Conservation (phyloP, 2,888 invertebrate genomes). For the Drosophila nr. perissopoda region DNA sequence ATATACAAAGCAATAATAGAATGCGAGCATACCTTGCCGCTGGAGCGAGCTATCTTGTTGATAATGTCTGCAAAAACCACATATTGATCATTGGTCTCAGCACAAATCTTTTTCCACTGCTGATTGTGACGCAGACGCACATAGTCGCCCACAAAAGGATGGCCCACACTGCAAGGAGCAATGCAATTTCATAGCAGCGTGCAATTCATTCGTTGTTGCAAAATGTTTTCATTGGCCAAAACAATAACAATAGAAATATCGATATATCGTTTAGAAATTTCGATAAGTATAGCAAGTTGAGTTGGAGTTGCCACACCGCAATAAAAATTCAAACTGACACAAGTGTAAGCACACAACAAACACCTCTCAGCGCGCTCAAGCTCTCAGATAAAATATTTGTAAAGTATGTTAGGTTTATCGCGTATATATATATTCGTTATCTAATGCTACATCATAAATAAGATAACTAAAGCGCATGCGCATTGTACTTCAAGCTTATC, state of each 20-base stretch:
- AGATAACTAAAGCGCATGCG: too few relatives aligned
- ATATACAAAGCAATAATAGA: neutral
- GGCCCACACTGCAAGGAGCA: constrained; percentile 89
- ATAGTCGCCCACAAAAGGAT: constrained; percentile 96
- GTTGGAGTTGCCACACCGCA: constrained; percentile 29
- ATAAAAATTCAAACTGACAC: constrained; percentile 30
- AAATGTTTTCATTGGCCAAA: constrained; percentile 1
- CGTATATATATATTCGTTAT: constrained; percentile 6
- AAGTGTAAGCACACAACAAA: constrained; percentile 24
- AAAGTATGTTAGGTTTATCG: constrained; percentile 23
- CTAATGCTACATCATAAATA: constrained; percentile 4
- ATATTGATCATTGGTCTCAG: constrained; percentile 91
- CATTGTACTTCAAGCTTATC: constrained; percentile 52
- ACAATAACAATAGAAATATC: constrained; percentile 9
- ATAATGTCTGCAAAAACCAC: constrained; percentile 96
- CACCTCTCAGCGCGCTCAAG: constrained; percentile 13
- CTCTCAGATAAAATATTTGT: constrained; percentile 41
- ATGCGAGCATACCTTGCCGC: constrained; percentile 88
- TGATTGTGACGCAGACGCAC: constrained; percentile 93
- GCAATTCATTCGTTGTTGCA: constrained; percentile 11
- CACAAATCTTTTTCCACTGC: constrained; percentile 94
- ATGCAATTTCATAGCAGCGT: too few relatives aligned
- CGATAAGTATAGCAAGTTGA: constrained; percentile 12
- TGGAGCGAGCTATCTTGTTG: constrained; percentile 91
- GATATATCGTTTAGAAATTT: constrained; percentile 4